Conservation (phyloP, 2,888 invertebrate genomes). For the Orthosia cruda region DNA sequence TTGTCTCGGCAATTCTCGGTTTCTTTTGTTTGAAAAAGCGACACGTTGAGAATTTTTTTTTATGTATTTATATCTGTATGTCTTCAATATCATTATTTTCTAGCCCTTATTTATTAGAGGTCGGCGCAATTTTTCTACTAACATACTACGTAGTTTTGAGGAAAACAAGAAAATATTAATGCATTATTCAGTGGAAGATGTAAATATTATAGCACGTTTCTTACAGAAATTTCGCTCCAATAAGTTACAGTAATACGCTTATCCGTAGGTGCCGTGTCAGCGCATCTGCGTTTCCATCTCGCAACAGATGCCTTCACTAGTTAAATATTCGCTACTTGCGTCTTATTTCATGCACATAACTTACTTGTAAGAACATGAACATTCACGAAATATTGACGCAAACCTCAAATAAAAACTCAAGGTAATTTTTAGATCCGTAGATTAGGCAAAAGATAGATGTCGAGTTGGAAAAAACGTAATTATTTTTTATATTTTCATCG, state of each 20-base stretch:
- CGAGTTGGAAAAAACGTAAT: too few species aligned
- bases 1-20: background rate
- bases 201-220: slow-evolving; percentile 27
- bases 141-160: background rate
- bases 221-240: slow-evolving; percentile 64
- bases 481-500: background rate
- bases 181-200: slow-evolving; percentile 5
- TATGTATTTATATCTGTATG: background rate
- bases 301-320: slow-evolving; percentile 48
- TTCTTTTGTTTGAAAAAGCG: slow-evolving; percentile 2
- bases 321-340: slow-evolving; percentile 32
- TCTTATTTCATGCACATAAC: slow-evolving; percentile 16
- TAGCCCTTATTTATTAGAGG: background rate
- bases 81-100: background rate
- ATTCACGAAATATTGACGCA: background rate
- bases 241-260: slow-evolving; percentile 72
- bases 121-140: background rate
- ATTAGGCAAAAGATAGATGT: background rate
- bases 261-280: slow-evolving; percentile 69
- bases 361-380: background rate
- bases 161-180: background rate
- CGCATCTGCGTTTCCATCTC: slow-evolving; percentile 65
- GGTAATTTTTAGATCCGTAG: background rate
- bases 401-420: background rate
- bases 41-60: background rate